phyloP scores from a whole-genome alignment of 2,797 vertebrate species.

The Paedocypris micromegethes region DNA sequence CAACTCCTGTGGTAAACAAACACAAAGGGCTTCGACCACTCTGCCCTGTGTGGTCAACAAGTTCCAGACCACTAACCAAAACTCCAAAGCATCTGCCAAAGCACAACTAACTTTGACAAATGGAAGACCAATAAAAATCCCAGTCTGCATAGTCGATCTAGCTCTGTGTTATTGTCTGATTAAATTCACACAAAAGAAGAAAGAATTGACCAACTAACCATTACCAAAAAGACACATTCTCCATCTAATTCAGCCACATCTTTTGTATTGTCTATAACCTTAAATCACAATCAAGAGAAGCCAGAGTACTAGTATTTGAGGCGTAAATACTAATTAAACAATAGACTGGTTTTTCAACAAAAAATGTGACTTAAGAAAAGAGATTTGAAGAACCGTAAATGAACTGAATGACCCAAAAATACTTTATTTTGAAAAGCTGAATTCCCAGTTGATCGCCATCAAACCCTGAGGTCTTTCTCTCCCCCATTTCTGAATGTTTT shows the following conservation, averaged over 20 bases:
- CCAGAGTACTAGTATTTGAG: too few relatives aligned
- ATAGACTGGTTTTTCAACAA: too few relatives aligned
- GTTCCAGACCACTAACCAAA: conserved; percentile 35
- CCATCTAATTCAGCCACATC: too few relatives aligned
- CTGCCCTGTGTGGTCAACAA: conserved; percentile 12
- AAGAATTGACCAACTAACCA: too few relatives aligned
- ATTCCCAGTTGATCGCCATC: not conserved
- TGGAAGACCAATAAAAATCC: conserved; percentile 10
- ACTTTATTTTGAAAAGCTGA: not conserved
- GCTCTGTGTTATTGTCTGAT: too few relatives aligned
- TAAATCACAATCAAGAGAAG: too few relatives aligned
- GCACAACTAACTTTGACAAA: conserved; percentile 35
- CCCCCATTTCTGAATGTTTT: conserved; percentile 58
- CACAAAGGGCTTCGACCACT: conserved; percentile 10
- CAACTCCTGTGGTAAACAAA: not conserved
- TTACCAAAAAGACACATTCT: too few relatives aligned
- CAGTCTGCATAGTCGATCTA: not conserved
- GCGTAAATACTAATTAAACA: too few relatives aligned
- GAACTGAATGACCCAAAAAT: not conserved
- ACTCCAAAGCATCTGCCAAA: conserved; percentile 15
- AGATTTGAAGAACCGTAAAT: too few relatives aligned
- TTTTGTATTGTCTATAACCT: too few relatives aligned
- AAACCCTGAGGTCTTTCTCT: not conserved
- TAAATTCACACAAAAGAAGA: too few relatives aligned
- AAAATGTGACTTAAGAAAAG: too few relatives aligned